phyloP scores from a whole-genome alignment of 2,113 vertebrate genomes.

The Sigmodon hispidus region DNA sequence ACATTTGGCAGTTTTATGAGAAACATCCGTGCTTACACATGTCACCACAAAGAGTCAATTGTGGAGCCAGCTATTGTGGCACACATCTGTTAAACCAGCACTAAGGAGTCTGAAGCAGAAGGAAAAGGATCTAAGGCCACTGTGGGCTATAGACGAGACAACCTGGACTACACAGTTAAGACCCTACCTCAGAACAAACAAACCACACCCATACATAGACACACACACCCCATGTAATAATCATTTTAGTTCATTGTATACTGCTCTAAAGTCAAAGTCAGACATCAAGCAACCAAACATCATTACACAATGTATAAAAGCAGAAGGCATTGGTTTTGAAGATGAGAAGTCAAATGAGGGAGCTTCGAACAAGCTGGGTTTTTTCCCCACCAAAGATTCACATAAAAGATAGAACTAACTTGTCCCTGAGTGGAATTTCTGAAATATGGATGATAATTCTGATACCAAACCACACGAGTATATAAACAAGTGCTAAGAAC shows the following conservation, averaged over 20 bases:
- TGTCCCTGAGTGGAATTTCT: background rate
- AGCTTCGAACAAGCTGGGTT: background rate
- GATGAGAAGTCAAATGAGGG: background rate
- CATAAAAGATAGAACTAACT: background rate
- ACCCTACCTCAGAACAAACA: background rate
- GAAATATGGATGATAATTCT: background rate
- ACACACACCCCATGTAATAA: background rate
- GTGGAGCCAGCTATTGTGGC: background rate
- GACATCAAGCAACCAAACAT: background rate
- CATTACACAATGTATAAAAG: background rate
- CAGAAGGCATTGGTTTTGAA: background rate
- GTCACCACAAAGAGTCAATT: constrained; percentile 18
- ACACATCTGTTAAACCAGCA: background rate
- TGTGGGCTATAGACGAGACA: background rate
- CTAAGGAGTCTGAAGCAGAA: background rate
- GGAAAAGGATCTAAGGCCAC: background rate
- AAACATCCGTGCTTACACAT: background rate
- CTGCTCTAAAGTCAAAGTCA: constrained; percentile 31
- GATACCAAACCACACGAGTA: background rate
- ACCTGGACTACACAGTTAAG: too few species aligned
- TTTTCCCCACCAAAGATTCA: constrained; percentile 13
- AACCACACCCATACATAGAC: background rate
- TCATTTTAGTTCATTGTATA: background rate
- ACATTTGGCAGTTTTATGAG: constrained; percentile 32
- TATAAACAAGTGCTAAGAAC: background rate